Conservation (phyloP, 2,113 vertebrate genomes). For the Balaeniceps rex region DNA sequence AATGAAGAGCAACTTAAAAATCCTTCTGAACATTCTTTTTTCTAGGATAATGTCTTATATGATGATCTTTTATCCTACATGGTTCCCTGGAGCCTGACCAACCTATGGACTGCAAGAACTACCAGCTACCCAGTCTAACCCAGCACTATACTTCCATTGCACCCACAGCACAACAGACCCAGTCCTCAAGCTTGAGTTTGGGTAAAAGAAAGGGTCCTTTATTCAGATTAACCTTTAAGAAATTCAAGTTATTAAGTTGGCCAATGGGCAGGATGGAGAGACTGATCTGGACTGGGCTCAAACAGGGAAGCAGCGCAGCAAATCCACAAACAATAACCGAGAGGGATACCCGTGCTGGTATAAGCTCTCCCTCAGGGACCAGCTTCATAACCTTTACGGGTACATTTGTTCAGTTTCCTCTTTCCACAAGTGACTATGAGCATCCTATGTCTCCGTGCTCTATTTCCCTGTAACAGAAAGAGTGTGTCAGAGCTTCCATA, state of each 20-base stretch:
- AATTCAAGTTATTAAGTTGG: neutral
- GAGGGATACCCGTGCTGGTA: fast-evolving
- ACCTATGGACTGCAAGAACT: neutral
- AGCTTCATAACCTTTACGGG: neutral
- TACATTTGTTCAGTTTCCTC: neutral
- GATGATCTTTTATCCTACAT: neutral
- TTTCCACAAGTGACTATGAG: neutral
- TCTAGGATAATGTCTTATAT: neutral
- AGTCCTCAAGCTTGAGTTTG: neutral
- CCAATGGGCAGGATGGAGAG: neutral
- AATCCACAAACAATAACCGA: neutral
- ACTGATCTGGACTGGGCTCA: neutral
- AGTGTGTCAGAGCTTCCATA: neutral
- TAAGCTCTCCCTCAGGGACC: neutral
- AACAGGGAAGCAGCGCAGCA: neutral
- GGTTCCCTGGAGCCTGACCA: neutral
- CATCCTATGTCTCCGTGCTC: neutral
- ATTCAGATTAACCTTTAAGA: neutral
- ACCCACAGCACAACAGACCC: neutral
- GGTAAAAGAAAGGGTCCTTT: neutral
- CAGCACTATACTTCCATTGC: neutral
- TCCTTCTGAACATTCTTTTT: neutral
- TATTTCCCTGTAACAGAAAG: neutral
- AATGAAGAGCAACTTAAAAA: neutral
- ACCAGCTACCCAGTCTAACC: neutral